Evolutionary conservation across 1,140 invertebrate species (phyloP).

Genomic region (Apocrypta bakeri): DNA sequence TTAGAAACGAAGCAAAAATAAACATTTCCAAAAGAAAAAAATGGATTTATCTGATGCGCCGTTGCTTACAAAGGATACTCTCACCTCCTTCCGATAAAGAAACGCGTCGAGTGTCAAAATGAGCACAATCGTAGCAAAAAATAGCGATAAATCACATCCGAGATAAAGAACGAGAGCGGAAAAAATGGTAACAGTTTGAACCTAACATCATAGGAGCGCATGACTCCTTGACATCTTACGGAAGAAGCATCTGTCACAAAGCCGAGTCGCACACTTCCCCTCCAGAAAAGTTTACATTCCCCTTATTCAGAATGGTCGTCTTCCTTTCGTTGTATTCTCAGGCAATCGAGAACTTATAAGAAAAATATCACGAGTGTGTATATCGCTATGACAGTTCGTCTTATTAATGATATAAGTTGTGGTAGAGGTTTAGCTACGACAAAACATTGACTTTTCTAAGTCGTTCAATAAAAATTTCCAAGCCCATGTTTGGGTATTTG

Average conservation of each 20-base stretch:
- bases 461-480: not conserved
- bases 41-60: not conserved
- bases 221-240: not conserved
- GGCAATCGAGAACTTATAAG: not conserved
- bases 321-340: slow-evolving; percentile 48
- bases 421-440: not conserved
- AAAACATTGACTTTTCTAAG: not conserved
- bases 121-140: not conserved
- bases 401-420: slow-evolving; percentile 51
- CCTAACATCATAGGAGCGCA: slow-evolving; percentile 8
- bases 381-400: slow-evolving; percentile 8
- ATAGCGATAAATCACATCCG: slow-evolving; percentile 38
- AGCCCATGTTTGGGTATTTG: too few relatives aligned
- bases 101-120: not conserved
- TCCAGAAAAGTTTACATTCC: slow-evolving; percentile 29
- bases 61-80: not conserved
- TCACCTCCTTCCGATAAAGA: not conserved
- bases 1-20: too few relatives aligned
- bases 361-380: slow-evolving; percentile 44
- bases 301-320: not conserved
- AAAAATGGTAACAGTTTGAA: not conserved
- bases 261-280: slow-evolving; percentile 19
- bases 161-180: not conserved
- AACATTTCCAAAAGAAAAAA: too few relatives aligned
- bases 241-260: slow-evolving; percentile 29